Percentiles rank a stretch among this genome's conserved stretches.
Evolutionary conservation across 2,113 vertebrate genomes (phyloP).

Genomic region (Rhagologus leucostigma): DNA sequence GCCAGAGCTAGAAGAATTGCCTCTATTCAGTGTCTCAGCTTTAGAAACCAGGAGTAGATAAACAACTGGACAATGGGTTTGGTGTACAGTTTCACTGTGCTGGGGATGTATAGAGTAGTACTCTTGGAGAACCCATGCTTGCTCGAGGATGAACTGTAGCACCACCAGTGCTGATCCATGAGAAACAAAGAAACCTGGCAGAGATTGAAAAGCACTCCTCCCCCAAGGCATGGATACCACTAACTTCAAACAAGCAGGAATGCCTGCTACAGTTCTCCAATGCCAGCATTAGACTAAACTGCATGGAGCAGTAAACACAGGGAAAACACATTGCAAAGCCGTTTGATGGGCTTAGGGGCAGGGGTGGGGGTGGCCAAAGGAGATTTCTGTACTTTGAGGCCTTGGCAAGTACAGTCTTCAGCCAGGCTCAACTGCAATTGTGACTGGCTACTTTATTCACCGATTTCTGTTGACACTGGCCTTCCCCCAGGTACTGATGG

Average conservation of each 20-base stretch:
- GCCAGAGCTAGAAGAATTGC: slow-evolving; percentile 56
- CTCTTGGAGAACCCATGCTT: not conserved
- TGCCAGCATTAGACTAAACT: not conserved
- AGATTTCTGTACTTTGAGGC: not conserved
- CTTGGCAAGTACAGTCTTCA: not conserved
- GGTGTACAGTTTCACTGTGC: not conserved
- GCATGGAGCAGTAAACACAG: not conserved
- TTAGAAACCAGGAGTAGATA: not conserved
- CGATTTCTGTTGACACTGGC: not conserved
- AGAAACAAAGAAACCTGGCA: not conserved
- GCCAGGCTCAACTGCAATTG: not conserved
- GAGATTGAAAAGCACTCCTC: not conserved
- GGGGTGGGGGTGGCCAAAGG: not conserved
- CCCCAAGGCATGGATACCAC: not conserved
- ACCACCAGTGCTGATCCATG: not conserved
- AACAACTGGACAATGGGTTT: slow-evolving; percentile 31
- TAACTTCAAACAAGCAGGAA: not conserved
- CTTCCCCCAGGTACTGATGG: not conserved
- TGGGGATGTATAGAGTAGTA: not conserved
- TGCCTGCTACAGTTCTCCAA: not conserved
- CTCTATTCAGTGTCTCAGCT: slow-evolving; percentile 41
- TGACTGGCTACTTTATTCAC: not conserved
- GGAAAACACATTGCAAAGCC: not conserved
- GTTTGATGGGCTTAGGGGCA: not conserved
- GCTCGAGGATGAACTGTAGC: not conserved